Evolutionary conservation across 2,113 vertebrate genomes (phyloP), one percentile per base, ranked within the genome.

Genomic region (Dasyornis broadbenti): DNA sequence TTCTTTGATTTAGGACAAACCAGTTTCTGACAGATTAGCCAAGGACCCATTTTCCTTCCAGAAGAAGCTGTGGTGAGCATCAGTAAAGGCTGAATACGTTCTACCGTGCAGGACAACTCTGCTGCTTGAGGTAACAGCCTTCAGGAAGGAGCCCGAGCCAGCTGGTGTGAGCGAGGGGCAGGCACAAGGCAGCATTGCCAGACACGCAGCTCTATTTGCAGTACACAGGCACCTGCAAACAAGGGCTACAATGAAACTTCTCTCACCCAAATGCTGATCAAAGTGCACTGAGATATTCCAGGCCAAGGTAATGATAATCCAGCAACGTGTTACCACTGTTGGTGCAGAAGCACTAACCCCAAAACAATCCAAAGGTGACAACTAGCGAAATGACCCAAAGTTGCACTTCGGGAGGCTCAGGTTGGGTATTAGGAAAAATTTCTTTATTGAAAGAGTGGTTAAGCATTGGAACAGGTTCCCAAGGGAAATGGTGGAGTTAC

Each of bases 161-260:
- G 60, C 56, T 59, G 80, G 9, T 73, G 18, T 73, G 73, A 63
- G 23, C 23, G 65, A 56, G 61, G 73, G 70, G 39, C 7, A 78
- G 77, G 57, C 72, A 80, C 77, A 22, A 31, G 75, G 63, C 59
- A 82, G 57, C 0, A 0, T 68, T 86, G 92, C 66, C 71, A 92
- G 76, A 73, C 92, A 88, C 5, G 30, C 87, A 90, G 78, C 56
- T 93, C 31, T 86, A 69, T 94, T 95, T 95, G 76, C 89, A 89
- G 72, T 59, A 66, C 92, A 50, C 63, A 39, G 59, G 75, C 87
- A 93, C 80, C 30, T 61, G 57, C 61, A 89, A 20, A 81, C 76
- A 90, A 77, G 56, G 76, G 39, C 45, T 54, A 86, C 80, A 68
- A 75, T 11, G 49, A 63, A 52, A 84, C 52, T 92, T 86, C 64